A percentile compares a stretch with the other conserved stretches of the same genome.
Evolutionary conservation across 2,797 vertebrate genomes (phyloP).

Genomic region (Amblyopsis hoosieri): DNA sequence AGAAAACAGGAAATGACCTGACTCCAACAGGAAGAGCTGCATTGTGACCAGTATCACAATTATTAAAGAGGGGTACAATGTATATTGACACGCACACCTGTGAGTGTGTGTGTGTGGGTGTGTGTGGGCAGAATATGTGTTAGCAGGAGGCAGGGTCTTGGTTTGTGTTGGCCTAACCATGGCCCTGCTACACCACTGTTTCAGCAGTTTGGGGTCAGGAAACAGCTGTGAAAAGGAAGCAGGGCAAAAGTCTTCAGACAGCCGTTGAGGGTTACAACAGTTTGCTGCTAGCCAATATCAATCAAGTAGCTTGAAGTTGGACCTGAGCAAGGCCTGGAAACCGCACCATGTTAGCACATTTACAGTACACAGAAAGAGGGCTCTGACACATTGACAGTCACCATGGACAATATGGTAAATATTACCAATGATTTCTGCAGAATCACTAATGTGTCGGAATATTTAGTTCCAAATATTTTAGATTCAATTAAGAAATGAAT

Average conservation of each 20-base stretch:
- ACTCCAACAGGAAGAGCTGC: slow-evolving; percentile 73
- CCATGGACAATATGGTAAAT: slow-evolving; percentile 1
- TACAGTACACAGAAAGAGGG: slow-evolving; percentile 19
- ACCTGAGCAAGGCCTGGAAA: slow-evolving; percentile 55
- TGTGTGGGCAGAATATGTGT: slow-evolving; percentile 20
- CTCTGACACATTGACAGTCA: slow-evolving; percentile 35
- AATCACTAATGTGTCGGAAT: neutral
- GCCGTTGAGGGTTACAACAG: slow-evolving; percentile 69
- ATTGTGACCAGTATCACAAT: slow-evolving; percentile 73
- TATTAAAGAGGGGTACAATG: slow-evolving; percentile 23
- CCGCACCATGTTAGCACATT: slow-evolving; percentile 65
- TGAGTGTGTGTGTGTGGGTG: neutral
- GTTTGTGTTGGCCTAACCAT: slow-evolving; percentile 60
- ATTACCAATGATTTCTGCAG: slow-evolving; percentile 7
- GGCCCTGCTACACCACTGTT: slow-evolving; percentile 65
- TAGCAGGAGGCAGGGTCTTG: slow-evolving; percentile 24
- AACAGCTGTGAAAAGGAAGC: slow-evolving; percentile 77
- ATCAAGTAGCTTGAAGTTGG: slow-evolving; percentile 62
- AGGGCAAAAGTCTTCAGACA: slow-evolving; percentile 61
- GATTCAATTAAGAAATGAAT: no score
- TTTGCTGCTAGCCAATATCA: slow-evolving; percentile 63
- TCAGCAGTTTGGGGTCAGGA: slow-evolving; percentile 78
- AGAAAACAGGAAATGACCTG: slow-evolving; percentile 78
- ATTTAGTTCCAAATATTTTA: neutral
- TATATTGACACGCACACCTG: slow-evolving; percentile 15